A percentile compares a stretch with the other conserved stretches of the same genome.
phyloP scores from a whole-genome alignment of 2,113 vertebrate genomes.

The Meles meles region DNA sequence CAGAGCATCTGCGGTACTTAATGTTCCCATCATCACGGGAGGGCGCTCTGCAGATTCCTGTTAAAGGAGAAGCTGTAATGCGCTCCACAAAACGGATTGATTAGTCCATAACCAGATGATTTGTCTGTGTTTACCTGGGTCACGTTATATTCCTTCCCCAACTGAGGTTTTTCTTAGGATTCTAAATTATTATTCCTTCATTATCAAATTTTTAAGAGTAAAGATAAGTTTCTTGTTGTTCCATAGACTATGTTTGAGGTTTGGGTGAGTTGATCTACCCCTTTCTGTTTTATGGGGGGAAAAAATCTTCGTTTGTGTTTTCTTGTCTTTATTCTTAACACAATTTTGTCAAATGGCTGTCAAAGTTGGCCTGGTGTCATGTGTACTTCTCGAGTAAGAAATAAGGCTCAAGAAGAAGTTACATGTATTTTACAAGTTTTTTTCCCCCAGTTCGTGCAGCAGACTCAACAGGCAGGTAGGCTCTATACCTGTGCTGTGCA shows the following conservation, averaged over 20 bases:
- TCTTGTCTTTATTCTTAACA: neutral
- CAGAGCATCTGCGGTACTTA: neutral
- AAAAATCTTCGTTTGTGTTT: neutral
- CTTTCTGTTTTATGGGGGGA: neutral
- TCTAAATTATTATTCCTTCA: neutral
- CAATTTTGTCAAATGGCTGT: neutral
- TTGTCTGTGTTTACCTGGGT: neutral
- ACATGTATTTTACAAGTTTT: neutral
- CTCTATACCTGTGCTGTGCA: neutral
- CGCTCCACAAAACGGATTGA: neutral
- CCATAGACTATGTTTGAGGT: neutral
- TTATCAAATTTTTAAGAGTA: neutral
- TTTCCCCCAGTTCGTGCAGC: neutral
- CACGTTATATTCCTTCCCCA: neutral
- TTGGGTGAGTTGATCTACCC: neutral
- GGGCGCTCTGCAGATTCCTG: neutral
- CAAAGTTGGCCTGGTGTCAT: neutral
- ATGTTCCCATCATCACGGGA: neutral
- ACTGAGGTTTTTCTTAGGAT: neutral
- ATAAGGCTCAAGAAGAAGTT: neutral
- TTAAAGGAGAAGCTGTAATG: neutral
- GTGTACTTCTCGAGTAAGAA: neutral
- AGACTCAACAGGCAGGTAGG: neutral
- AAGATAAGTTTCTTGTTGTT: neutral
- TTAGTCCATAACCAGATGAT: constrained; percentile 1